These are phyloP conservation scores for Eurystomus glaucurus DNA, from an alignment of 2,797 vertebrate species.

Conservation along the genomic window DNA sequence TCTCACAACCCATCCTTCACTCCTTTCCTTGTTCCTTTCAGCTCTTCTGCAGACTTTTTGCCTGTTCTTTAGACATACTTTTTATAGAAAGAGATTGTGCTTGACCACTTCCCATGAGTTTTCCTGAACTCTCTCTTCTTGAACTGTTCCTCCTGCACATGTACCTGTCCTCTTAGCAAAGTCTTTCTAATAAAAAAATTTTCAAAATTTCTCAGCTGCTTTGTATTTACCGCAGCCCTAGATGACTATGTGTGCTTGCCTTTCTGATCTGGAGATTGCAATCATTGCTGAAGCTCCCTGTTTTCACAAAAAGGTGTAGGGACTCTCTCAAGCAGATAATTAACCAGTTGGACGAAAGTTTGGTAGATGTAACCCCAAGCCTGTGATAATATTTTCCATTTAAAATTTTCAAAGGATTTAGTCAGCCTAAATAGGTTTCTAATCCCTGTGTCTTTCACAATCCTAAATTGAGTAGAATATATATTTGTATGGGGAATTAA, in stretches of 20 bases:
- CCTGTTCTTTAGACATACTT: not conserved
- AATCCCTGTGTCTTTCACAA: conserved; percentile 32
- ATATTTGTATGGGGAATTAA: conserved; percentile 35
- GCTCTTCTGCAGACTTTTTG: not conserved
- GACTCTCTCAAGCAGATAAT: conserved; percentile 62
- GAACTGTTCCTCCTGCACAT: not conserved
- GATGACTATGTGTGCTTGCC: not conserved
- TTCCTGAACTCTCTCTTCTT: not conserved
- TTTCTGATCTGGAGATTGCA: not conserved
- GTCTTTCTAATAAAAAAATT: not conserved
- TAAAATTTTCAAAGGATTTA: conserved; percentile 48
- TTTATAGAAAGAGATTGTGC: not conserved
- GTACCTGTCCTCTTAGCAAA: not conserved
- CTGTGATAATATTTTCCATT: conserved; percentile 40
- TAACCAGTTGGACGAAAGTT: conserved; percentile 11
- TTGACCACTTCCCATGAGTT: not conserved
- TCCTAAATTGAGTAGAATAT: conserved; percentile 14
- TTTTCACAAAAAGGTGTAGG: not conserved
- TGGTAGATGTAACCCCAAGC: not conserved
- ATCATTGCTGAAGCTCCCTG: not conserved
- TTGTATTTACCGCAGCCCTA: not conserved
- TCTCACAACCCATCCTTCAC: rapidly evolving
- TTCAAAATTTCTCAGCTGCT: not conserved
- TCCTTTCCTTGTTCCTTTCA: not conserved
- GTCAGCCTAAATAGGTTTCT: conserved; percentile 31